Conservation (phyloP, 2,113 vertebrate genomes). For the Rafetus swinhoei region DNA sequence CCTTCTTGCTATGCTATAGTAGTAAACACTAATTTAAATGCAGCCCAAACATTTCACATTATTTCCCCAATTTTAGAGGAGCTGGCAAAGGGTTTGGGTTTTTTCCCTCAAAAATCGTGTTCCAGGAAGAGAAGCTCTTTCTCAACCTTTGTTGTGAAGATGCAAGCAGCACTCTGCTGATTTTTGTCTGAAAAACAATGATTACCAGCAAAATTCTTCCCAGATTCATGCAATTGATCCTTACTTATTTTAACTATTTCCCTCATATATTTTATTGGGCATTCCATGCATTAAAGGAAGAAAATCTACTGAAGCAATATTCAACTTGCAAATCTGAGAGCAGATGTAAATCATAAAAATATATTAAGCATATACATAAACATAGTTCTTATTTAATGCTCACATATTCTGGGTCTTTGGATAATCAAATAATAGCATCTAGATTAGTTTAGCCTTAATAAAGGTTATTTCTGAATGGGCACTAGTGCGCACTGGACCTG, state of each 20-base stretch:
- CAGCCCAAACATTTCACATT: background rate
- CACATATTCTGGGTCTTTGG: background rate
- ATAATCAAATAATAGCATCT: background rate
- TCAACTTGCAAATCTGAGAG: background rate
- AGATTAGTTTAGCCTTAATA: background rate
- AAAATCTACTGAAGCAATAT: background rate
- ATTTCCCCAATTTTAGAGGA: constrained; percentile 4
- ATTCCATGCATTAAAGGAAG: background rate
- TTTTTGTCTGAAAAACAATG: background rate
- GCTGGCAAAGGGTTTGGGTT: background rate
- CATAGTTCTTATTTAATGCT: background rate
- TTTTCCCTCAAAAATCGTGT: background rate
- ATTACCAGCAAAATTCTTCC: background rate
- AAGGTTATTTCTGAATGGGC: background rate
- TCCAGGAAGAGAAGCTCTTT: background rate
- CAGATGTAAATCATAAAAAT: background rate
- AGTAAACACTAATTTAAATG: background rate
- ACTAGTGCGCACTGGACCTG: background rate
- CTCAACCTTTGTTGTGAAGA: background rate
- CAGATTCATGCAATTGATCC: background rate
- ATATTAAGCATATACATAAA: background rate
- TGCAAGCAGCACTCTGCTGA: background rate
- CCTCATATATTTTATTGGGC: background rate
- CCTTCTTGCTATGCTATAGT: background rate
- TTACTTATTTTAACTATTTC: background rate